These are phyloP conservation scores for Oriolus oriolus DNA, from an alignment of 2,113 vertebrate genomes.

Conservation along the genomic window DNA sequence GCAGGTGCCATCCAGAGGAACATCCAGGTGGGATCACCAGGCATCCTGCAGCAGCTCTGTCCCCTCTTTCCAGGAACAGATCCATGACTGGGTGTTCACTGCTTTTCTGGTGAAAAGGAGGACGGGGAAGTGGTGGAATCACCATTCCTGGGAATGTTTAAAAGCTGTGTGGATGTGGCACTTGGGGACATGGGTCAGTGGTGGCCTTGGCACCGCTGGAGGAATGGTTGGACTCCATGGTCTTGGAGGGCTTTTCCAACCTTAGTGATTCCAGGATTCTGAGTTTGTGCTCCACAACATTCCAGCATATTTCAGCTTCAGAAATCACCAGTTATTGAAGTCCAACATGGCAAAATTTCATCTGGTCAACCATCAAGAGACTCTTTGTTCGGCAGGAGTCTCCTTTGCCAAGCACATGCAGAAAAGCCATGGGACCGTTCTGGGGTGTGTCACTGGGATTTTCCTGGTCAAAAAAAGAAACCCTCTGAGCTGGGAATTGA, in stretches of 20 bases:
- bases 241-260: background rate
- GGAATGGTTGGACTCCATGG: fast-evolving
- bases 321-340: background rate
- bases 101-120: background rate
- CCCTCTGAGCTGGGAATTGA: background rate
- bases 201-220: background rate
- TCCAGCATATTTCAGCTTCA: background rate
- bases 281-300: background rate
- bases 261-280: background rate
- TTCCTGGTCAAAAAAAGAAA: background rate
- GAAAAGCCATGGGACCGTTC: background rate
- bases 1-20: background rate
- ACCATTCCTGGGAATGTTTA: background rate
- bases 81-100: background rate
- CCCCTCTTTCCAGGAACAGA: background rate
- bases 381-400: background rate
- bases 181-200: background rate
- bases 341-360: background rate
- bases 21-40: background rate
- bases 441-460: background rate
- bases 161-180: background rate
- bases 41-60: background rate
- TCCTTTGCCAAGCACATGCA: background rate
- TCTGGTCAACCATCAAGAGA: background rate
- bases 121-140: background rate